Evolutionary conservation across 2,888 invertebrate species (phyloP), one percentile per base, ranked within the genome.

Genomic region (Pterostichus madidus): DNA sequence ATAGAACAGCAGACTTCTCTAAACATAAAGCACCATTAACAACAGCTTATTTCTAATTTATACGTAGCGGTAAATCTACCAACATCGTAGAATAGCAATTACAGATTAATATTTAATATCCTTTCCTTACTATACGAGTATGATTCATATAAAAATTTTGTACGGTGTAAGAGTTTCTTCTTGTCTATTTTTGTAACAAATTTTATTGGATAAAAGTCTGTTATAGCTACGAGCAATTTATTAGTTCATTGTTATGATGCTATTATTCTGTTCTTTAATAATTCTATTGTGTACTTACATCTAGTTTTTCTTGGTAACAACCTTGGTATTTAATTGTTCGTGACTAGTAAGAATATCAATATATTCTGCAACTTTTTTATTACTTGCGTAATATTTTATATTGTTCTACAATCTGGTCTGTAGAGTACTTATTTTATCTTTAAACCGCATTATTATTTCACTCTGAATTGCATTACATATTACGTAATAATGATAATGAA

Each of bases 261-360:
- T 68, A 5, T 61, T 17, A 68, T 35, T 71, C 39, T 44, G 44
- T 39, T 71, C 44, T 10, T 17, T 44, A 71, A 44, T 64, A 71
- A 71, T 71, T 71, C 68, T 71, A 44, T 44, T 44, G 64, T 71
- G 15, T 71, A 71, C 44, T 71, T 44, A 39, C 10, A 17, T 64
- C 64, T 35, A 35, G 44, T 71, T 71, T 44, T 71, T 71, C 68
- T 71, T 17, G 13, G 2, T 15, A 2, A 10, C 68, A 71, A 71
- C 68, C 68, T 71, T 71, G 68, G 11, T 39, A 17, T 71, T 71
- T 44, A 44, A 71, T 71, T 71, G 68, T 71, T 71, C 44, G 44
- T 71, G 68, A 71, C 68, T 71, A 5, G 44, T 44, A 71, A 15
- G 17, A 71, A 71, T 71, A 71, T 71, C 68, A 44, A 44, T 71